Evolutionary conservation across 2,797 vertebrate genomes (phyloP), one percentile per base, ranked within the genome.

Genomic region (Enteromius thamalakanensis): DNA sequence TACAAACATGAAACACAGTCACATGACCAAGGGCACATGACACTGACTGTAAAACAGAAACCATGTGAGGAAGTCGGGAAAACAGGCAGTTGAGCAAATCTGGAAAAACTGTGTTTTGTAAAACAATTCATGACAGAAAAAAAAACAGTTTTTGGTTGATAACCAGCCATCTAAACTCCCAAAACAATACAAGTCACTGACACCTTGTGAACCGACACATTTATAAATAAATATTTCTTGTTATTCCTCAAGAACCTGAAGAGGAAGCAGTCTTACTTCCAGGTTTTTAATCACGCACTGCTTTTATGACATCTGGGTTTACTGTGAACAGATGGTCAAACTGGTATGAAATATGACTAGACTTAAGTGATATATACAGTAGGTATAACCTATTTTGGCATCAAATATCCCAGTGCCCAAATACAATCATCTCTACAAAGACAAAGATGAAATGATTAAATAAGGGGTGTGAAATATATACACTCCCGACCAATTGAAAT

Each of bases 11-110:
- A 3, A 74, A 45, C 79, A 60, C 14, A 0, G 23, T 94, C 94
- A 95, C 93, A 94, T 95, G 94, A 94, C 84, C 68, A 12, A 51
- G 1, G 72, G 88, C 93, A 92, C 91, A 93, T 94, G 94, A 94
- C 75, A 60, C 92, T 87, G 77, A 9, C 83, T 86, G 80, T 79
- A 32, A 92, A 92, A 90, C 90, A 23, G 70, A 84, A 75, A 84
- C 88, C 86, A 83, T 45, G 40, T 7, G 77, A 86, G 89, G 84
- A 92, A 93, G 90, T 84, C 87, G 76, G 88, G 88, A 91, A 91
- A 90, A 92, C 55, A 79, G 85, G 77, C 47, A 12, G 72, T 85
- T 87, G 85, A 80, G 81, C 71, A 85, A 86, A 71, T 64, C 47
- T 83, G 85, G 82, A 32, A 58, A 83, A 62, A 15, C 12, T n/a